phyloP scores from a whole-genome alignment of 1,140 invertebrate species.

The Zeugodacus cucurbitae region DNA sequence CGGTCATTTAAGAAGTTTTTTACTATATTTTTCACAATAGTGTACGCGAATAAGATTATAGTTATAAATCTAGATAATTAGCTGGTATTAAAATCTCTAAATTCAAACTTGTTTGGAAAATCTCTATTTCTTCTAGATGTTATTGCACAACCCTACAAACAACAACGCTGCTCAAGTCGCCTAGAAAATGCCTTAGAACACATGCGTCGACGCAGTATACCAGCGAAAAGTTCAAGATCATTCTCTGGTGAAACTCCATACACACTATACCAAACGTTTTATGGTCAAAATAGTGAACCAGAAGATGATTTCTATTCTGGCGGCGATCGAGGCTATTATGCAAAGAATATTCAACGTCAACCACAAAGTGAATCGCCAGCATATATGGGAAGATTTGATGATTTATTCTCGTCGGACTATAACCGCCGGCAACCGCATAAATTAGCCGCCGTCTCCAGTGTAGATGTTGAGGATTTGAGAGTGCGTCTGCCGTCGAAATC shows the following conservation, averaged over 20 bases:
- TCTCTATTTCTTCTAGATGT: neutral
- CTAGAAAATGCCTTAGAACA: slow-evolving; percentile 68
- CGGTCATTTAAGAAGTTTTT: too few species aligned
- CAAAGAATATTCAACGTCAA: slow-evolving; percentile 52
- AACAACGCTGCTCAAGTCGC: slow-evolving; percentile 66
- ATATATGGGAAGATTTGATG: neutral
- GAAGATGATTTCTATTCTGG: slow-evolving; percentile 61
- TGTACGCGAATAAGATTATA: too few species aligned
- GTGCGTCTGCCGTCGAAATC: slow-evolving; percentile 70
- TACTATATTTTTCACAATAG: too few species aligned
- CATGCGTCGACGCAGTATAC: slow-evolving; percentile 66
- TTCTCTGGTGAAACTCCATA: slow-evolving; percentile 67
- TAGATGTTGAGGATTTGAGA: slow-evolving; percentile 68
- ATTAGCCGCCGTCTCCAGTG: slow-evolving; percentile 53
- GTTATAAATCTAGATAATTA: too few species aligned
- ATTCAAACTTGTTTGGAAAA: too few species aligned
- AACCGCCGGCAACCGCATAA: slow-evolving; percentile 56
- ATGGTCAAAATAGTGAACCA: slow-evolving; percentile 53
- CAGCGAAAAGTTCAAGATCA: slow-evolving; percentile 55
- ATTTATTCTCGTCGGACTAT: neutral
- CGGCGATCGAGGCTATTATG: slow-evolving; percentile 54
- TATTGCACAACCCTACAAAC: slow-evolving; percentile 54
- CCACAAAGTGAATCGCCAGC: neutral
- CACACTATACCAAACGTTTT: slow-evolving; percentile 70
- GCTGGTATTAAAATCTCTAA: too few species aligned